These are phyloP conservation scores for Pelecanus crispus DNA, from an alignment of 2,113 vertebrate species.

Conservation along the genomic window DNA sequence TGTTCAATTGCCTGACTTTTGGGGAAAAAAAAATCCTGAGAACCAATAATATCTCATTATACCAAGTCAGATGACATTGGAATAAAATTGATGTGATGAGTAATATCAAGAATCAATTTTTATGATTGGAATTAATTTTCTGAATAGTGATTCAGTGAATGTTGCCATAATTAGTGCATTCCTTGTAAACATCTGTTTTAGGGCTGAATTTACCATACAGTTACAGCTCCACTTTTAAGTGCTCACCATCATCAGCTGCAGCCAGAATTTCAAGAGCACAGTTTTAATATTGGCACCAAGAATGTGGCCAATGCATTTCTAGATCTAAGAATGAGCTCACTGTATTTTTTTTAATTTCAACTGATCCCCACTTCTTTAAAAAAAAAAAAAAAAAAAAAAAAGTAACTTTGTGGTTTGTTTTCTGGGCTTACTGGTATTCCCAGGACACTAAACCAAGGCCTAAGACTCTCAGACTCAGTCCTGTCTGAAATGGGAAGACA, in stretches of 20 bases:
- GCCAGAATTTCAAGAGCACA: neutral
- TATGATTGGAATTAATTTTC: slow-evolving; percentile 11
- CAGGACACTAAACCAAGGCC: neutral
- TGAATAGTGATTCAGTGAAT: neutral
- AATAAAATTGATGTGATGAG: neutral
- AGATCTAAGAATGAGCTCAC: neutral
- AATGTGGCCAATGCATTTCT: neutral
- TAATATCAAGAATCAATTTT: neutral
- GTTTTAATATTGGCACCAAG: neutral
- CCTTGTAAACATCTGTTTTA: neutral
- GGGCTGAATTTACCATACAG: neutral
- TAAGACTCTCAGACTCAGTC: neutral
- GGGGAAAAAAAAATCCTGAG: neutral
- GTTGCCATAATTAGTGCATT: neutral
- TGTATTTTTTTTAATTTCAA: neutral
- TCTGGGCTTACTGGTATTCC: neutral
- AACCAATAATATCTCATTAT: neutral
- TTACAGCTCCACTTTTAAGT: neutral
- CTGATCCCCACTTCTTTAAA: neutral
- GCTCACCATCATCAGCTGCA: neutral
- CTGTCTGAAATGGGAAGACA: neutral
- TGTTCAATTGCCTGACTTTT: neutral
- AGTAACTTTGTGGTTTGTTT: neutral
- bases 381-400: neutral
- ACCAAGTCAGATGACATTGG: neutral